phyloP scores from a whole-genome alignment of 2,113 vertebrate species.

The Pleuronectes platessa region DNA sequence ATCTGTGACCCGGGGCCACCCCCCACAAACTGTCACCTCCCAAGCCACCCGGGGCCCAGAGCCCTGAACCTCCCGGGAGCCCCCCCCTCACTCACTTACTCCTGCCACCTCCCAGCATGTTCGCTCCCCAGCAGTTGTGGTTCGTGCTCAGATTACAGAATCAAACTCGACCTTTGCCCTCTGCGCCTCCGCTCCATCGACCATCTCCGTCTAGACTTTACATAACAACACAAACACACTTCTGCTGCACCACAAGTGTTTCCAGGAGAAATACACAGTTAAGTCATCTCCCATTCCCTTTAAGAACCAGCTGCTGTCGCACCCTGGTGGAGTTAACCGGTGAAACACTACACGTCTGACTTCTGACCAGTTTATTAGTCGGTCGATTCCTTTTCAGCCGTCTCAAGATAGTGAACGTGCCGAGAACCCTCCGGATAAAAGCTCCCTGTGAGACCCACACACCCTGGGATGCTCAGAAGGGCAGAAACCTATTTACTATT shows the following conservation, averaged over 20 bases:
- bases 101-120: neutral
- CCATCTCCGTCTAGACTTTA: constrained; percentile 1
- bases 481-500: too few relatives aligned
- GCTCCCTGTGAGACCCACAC: too few relatives aligned
- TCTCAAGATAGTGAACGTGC: too few relatives aligned
- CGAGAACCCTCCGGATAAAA: too few relatives aligned
- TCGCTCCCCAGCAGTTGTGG: constrained; percentile 8
- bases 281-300: too few relatives aligned
- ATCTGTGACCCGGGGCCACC: constrained; percentile 69
- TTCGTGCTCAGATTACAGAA: constrained; percentile 52
- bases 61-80: constrained; percentile 17
- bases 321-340: too few relatives aligned
- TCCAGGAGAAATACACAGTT: too few relatives aligned
- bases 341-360: too few relatives aligned
- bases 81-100: neutral
- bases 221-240: neutral
- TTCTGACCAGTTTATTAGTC: too few relatives aligned
- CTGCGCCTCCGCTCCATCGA: neutral
- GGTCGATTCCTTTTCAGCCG: too few relatives aligned
- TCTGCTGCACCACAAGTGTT: neutral
- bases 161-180: constrained; percentile 44
- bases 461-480: too few relatives aligned
- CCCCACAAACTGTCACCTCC: neutral
- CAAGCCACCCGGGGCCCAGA: neutral
- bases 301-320: too few relatives aligned